Evolutionary conservation across 2,888 invertebrate species (phyloP).

Genomic region (Lycaena phlaeas): DNA sequence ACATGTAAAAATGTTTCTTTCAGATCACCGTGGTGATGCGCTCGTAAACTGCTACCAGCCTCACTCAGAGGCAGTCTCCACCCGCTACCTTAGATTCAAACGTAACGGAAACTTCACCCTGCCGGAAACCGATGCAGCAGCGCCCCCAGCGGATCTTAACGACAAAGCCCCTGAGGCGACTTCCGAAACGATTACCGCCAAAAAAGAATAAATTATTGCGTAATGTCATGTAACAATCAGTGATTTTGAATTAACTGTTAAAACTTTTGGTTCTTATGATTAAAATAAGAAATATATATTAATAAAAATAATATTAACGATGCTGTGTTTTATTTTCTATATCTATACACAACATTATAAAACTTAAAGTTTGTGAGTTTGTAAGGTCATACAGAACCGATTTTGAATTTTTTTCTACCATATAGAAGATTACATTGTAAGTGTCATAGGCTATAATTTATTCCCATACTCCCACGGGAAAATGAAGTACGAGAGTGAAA

Average conservation of each 20-base stretch:
- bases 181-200: slow-evolving; percentile 22
- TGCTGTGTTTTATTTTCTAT: background rate
- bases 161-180: slow-evolving; percentile 12
- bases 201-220: slow-evolving; percentile 26
- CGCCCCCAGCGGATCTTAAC: slow-evolving; percentile 6
- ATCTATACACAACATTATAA: too few species aligned
- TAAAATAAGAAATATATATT: background rate
- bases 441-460: too few species aligned
- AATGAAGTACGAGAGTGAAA: too few species aligned
- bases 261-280: background rate
- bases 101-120: slow-evolving; percentile 44
- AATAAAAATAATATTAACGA: slow-evolving; percentile 4
- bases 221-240: background rate
- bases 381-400: too few species aligned
- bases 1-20: too few species aligned
- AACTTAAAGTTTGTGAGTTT: too few species aligned
- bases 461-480: too few species aligned
- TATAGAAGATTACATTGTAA: too few species aligned
- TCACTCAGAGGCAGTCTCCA: slow-evolving; percentile 45
- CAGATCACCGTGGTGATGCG: slow-evolving; percentile 76
- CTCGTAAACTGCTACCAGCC: slow-evolving; percentile 70
- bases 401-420: too few species aligned
- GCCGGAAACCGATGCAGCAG: slow-evolving; percentile 6
- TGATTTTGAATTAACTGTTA: slow-evolving; percentile 4
- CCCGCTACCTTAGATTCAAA: slow-evolving; percentile 57